Base-by-base conservation (phyloP, 2,888 invertebrate species). In the Julus scanicus region DNA sequence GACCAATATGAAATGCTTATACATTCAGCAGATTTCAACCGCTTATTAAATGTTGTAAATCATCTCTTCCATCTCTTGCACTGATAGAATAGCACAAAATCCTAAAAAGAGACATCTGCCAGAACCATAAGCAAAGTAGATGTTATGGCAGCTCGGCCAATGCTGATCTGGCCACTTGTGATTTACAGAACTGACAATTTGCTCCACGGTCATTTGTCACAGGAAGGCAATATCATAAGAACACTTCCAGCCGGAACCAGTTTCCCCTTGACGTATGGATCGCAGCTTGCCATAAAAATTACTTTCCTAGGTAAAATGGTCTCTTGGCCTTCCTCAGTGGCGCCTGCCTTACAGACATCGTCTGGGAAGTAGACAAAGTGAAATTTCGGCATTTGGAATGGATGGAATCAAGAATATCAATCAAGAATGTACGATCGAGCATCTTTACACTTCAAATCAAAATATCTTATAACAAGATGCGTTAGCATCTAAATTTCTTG, bases 111-210 rank as follows among this genome's bases (percentile, higher is more conserved):
- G 80, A 37, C 80, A 80, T 53, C 53, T 63, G 37, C 80, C 80
- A 37, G 80, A 80, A 80, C 13, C 37, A 13, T 37, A 13, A 15
- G 29, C 8, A 80, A 15, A 5, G 29, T 13, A 80, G 80, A 80
- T 37, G 11, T 80, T 80, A 80, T 15, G 80, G 63, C 63, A 20
- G 20, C 63, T 63, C 20, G n/a, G 20, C 63, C n/a, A 63, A 63
- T 63, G 63, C 63, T 63, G 63, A 63, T 63, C 63, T 20, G 63
- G 80, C 13, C 80, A 37, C 80, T 80, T 37, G 80, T 80, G 80
- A 80, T 80, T 80, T 80, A 80, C 80, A 80, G 80, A 80, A 80
- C 80, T 80, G 80, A 80, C 80, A 80, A 80, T 80, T 80, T 80
- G 80, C 37, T 13, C 80, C 1, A 80, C 37, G 80, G 37, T 29